phyloP scores from a whole-genome alignment of 2,113 vertebrate species.

The Syngnathus floridae region DNA sequence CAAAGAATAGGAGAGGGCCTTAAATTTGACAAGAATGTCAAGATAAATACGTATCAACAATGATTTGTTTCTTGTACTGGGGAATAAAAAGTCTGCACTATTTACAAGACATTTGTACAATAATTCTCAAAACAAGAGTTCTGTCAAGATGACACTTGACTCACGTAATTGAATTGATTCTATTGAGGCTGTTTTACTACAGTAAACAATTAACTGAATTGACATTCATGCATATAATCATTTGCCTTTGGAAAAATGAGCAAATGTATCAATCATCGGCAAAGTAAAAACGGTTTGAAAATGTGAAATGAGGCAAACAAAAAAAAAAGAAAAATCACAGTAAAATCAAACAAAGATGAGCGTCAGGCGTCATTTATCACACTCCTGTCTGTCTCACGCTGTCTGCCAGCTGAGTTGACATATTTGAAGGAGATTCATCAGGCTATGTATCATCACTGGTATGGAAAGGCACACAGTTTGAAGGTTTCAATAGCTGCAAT shows the following conservation, averaged over 20 bases:
- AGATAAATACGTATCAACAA: neutral
- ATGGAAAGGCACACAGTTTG: conserved; percentile 5
- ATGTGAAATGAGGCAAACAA: conserved; percentile 42
- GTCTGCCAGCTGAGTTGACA: conserved; percentile 26
- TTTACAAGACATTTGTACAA: neutral
- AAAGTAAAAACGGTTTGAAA: conserved; percentile 14
- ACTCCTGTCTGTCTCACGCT: conserved; percentile 31
- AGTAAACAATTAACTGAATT: conserved; percentile 1
- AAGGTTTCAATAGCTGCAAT: neutral
- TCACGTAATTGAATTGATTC: neutral
- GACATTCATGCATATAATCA: conserved; percentile 7
- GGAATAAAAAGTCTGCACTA: neutral
- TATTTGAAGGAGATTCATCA: conserved; percentile 46
- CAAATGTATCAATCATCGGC: conserved; percentile 13
- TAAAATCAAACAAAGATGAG: conserved; percentile 34
- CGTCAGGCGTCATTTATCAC: conserved; percentile 28
- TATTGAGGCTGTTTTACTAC: neutral
- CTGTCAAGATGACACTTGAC: neutral
- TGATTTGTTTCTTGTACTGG: neutral
- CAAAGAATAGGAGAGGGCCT: neutral
- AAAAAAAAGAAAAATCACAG: conserved; percentile 8
- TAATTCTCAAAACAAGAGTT: neutral
- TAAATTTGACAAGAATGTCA: neutral
- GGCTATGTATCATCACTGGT: conserved; percentile 30
- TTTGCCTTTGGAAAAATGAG: conserved; percentile 21